Evolutionary conservation across 2,888 invertebrate genomes (phyloP).

Genomic region (Microplitis deprimator): DNA sequence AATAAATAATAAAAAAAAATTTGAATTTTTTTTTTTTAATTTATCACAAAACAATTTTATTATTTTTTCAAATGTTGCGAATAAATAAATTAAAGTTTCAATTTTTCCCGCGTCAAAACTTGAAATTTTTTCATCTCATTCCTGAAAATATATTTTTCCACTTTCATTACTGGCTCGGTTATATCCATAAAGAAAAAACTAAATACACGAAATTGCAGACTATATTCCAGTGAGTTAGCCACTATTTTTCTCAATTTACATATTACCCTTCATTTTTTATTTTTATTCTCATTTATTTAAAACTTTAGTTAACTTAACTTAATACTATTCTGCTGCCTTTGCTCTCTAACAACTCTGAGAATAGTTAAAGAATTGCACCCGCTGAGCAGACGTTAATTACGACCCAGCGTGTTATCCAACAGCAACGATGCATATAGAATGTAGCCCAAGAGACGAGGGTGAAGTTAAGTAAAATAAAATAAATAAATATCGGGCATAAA

Average conservation of each 20-base stretch:
- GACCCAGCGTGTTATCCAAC: slow-evolving; percentile 7
- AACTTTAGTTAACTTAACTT: neutral
- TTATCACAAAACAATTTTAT: neutral
- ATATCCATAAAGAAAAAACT: neutral
- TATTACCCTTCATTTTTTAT: neutral
- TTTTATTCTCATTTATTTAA: neutral
- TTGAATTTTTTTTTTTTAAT: neutral
- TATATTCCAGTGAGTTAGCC: neutral
- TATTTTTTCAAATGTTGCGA: neutral
- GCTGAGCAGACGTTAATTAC: slow-evolving; percentile 19
- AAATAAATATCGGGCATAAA: neutral
- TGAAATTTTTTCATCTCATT: neutral
- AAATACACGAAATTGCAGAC: neutral
- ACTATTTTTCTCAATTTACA: neutral
- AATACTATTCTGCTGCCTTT: neutral
- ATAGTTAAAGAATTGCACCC: neutral
- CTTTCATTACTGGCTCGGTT: neutral
- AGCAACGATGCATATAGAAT: neutral
- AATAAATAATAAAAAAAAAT: neutral
- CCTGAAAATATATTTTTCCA: neutral
- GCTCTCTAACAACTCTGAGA: neutral
- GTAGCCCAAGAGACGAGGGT: neutral
- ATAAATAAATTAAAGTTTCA: neutral
- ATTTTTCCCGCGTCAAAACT: neutral
- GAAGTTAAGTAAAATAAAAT: neutral